Evolutionary conservation across 2,888 invertebrate species (phyloP).

Genomic region (Panopea generosa): DNA sequence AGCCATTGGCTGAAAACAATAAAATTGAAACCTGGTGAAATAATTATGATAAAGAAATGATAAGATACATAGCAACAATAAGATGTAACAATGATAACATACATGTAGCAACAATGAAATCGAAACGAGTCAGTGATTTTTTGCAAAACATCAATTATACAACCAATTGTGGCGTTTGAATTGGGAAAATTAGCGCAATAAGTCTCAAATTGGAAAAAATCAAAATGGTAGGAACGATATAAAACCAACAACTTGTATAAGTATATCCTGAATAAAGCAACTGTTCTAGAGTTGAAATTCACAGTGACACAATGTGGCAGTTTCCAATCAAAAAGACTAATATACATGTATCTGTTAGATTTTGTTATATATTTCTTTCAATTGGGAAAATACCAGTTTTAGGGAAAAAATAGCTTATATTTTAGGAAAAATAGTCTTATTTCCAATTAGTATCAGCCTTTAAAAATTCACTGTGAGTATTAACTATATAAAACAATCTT

Average conservation of each 20-base stretch:
- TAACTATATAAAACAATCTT: conserved; percentile 6
- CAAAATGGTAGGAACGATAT: conserved; percentile 11
- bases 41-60: conserved; percentile 9
- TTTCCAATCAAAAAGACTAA: too few species aligned
- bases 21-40: neutral
- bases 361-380: too few species aligned
- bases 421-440: conserved; percentile 9
- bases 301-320: too few species aligned
- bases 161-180: conserved; percentile 1
- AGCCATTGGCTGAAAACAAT: neutral
- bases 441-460: neutral
- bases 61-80: conserved; percentile 4
- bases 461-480: conserved; percentile 9
- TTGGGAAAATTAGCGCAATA: conserved; percentile 4
- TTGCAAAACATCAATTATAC: conserved; percentile 1
- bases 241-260: conserved; percentile 6
- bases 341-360: too few species aligned
- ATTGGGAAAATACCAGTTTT: neutral
- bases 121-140: conserved; percentile 6
- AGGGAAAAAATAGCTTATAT: neutral
- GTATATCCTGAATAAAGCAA: too few species aligned
- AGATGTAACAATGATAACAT: neutral
- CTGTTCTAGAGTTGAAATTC: too few species aligned
- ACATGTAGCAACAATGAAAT: neutral
- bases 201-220: neutral